These are phyloP conservation scores for Sturnus vulgaris DNA, from an alignment of 2,113 vertebrate species.

Conservation along the genomic window DNA sequence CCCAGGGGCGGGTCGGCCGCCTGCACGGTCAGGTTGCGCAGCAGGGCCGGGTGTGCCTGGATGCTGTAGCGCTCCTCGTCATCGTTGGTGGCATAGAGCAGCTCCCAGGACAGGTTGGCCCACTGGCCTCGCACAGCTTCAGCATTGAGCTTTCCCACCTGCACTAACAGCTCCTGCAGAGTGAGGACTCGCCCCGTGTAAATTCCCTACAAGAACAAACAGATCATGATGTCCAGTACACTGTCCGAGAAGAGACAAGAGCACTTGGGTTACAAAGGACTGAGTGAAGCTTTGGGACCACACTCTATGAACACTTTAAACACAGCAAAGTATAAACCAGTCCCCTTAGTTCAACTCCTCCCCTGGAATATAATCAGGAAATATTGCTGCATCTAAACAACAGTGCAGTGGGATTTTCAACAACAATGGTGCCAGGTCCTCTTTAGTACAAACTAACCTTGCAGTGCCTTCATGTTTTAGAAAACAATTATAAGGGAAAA, in stretches of 20 bases:
- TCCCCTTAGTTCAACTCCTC: neutral
- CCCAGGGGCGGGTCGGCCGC: conserved; percentile 93
- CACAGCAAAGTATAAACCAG: neutral
- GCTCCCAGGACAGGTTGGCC: conserved; percentile 98
- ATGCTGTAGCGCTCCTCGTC: conserved; percentile 98
- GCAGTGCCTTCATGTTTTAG: neutral
- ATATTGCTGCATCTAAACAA: neutral
- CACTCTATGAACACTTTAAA: neutral
- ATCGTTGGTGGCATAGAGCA: conserved; percentile 94
- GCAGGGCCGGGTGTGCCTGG: conserved; percentile 90
- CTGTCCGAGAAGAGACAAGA: accelerated
- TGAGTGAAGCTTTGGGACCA: neutral
- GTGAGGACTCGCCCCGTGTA: conserved; percentile 92
- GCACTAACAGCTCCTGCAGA: conserved; percentile 87
- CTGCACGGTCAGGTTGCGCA: conserved; percentile 93
- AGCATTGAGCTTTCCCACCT: conserved; percentile 86
- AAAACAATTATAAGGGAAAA: neutral
- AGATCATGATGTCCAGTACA: accelerated
- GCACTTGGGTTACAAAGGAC: neutral
- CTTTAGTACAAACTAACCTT: neutral
- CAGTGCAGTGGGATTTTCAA: neutral
- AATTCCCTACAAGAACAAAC: conserved; percentile 78
- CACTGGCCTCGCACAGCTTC: conserved; percentile 94
- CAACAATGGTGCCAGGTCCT: neutral
- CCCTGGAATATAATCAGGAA: neutral